Evolutionary conservation across 1,140 invertebrate species (phyloP), one percentile per base, ranked within the genome.

Genomic region (Zophobas atratus): DNA sequence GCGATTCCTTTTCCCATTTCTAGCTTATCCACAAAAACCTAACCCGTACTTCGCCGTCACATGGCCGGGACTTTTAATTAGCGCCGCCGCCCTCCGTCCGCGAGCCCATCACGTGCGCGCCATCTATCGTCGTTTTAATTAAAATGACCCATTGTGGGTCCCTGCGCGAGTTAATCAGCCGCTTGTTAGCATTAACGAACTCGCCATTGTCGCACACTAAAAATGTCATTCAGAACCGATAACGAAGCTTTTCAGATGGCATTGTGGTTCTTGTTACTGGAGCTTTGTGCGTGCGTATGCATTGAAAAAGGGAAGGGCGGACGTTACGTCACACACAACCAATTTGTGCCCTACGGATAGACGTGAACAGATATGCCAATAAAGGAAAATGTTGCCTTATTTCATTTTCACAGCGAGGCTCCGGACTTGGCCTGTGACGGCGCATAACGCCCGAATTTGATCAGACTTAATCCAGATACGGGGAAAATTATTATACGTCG

Each of bases 171-270:
- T 81, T 81, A 82, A 82, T 82, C 80, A 82, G 79, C 75, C 77
- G 78, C 81, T 82, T 82, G 81, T 82, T 82, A 82, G 81, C 81
- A 82, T 82, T 82, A 82, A 82, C 81, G 81, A 82, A 82, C 71
- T 71, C 70, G 55, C 77, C 75, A 82, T 82, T 82, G 81, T 82
- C 81, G 79, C 81, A 75, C 75, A 82, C 81, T 82, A 81, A 82
- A 82, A 82, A 82, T 81, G 80, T 82, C 81, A 82, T 81, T 81
- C 81, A 78, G 36, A 43, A 75, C 80, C 79, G 79, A 81, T 81
- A 82, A 81, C 80, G 81, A 81, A 81, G 78, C 76, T 79, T 82
- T 82, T 81, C 78, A 78, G 70, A 57, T 67, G 70, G 46, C 56
- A 75, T 80, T 78, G 74, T 78, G 75, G 71, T 73, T 72, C 75